These are phyloP conservation scores for Tokudaia tokunoshimensis DNA, from an alignment of 2,797 vertebrate genomes.

Conservation along the genomic window DNA sequence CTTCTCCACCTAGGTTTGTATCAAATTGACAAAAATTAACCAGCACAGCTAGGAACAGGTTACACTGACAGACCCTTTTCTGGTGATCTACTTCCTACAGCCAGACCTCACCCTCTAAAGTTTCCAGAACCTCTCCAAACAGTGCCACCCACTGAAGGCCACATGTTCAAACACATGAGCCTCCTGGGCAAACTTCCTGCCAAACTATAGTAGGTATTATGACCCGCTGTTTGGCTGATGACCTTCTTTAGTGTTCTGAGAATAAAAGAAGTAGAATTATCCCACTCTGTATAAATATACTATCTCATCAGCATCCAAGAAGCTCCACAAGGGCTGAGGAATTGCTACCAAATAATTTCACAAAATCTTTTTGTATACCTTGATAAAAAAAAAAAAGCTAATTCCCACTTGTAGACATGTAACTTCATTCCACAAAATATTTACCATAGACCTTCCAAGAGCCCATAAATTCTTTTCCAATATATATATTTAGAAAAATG, in stretches of 20 bases:
- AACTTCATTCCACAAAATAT: neutral
- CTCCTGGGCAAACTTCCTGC: too few relatives aligned
- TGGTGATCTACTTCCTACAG: neutral
- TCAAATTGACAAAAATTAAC: neutral
- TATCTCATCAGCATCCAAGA: slow-evolving; percentile 94
- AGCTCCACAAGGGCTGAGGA: slow-evolving; percentile 92
- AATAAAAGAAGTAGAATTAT: slow-evolving; percentile 94
- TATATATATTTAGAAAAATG: neutral
- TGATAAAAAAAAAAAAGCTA: neutral
- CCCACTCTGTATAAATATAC: slow-evolving; percentile 94
- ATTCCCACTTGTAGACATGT: neutral
- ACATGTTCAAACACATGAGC: neutral
- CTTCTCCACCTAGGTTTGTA: neutral
- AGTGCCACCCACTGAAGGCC: neutral
- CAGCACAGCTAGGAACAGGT: neutral
- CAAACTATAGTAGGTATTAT: slow-evolving; percentile 71
- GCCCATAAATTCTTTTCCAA: neutral
- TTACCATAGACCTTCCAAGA: neutral
- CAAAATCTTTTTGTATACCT: neutral
- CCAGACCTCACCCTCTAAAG: neutral
- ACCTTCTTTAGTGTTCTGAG: slow-evolving; percentile 87
- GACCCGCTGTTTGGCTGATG: slow-evolving; percentile 90
- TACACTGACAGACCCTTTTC: neutral
- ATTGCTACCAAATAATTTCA: slow-evolving; percentile 85
- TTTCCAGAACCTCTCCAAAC: neutral